These are phyloP conservation scores for Mormyrops boulengeri DNA, from an alignment of 2,797 vertebrate genomes.

Conservation along the genomic window DNA sequence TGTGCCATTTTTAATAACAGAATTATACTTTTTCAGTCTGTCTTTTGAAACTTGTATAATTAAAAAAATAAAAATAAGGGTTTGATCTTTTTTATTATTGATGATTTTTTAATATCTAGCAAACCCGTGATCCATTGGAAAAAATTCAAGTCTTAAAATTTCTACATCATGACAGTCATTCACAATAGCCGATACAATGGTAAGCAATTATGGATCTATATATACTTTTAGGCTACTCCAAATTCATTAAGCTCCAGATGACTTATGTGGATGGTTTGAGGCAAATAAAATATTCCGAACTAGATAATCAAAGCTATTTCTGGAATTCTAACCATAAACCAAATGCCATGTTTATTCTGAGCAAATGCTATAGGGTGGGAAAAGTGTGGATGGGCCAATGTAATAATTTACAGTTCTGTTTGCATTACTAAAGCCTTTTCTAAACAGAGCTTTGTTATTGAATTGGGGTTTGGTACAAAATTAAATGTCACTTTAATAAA, in stretches of 20 bases:
- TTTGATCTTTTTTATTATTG: slow-evolving; percentile 20
- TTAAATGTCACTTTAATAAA: slow-evolving; percentile 2
- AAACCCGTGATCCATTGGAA: neutral
- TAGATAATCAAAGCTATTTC: neutral
- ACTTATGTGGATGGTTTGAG: neutral
- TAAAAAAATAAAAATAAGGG: slow-evolving; percentile 71
- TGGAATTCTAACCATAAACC: neutral
- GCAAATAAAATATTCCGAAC: neutral
- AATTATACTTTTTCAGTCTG: slow-evolving; percentile 74
- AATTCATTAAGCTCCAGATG: neutral
- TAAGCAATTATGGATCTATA: neutral
- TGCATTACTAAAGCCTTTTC: neutral
- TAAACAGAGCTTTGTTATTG: neutral
- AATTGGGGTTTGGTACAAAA: neutral
- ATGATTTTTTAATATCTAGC: neutral
- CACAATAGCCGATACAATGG: neutral
- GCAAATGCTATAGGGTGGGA: neutral
- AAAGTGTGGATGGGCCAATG: neutral
- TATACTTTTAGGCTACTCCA: neutral
- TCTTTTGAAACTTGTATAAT: slow-evolving; percentile 81
- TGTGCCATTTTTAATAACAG: slow-evolving; percentile 76
- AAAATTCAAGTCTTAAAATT: neutral
- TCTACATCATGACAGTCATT: neutral
- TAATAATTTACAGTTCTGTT: neutral
- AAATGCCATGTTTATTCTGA: slow-evolving; percentile 3